Evolutionary conservation across 1,140 invertebrate genomes (phyloP).

Genomic region (Diabrotica virgifera): DNA sequence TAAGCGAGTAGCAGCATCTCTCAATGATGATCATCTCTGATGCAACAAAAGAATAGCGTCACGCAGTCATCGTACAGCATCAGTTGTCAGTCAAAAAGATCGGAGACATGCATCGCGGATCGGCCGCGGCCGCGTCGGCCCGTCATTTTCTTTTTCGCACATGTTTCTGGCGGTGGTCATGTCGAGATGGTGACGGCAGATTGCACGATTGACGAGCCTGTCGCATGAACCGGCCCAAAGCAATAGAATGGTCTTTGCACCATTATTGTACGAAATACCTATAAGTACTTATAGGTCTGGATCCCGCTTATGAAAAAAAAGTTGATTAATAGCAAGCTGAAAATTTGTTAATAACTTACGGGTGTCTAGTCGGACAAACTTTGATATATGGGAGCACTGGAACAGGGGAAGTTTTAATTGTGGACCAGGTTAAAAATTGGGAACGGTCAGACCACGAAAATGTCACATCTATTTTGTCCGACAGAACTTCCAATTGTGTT

Average conservation of each 20-base stretch:
- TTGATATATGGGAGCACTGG: too few species aligned
- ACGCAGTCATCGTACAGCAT: slow-evolving; percentile 7
- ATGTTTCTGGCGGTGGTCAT: slow-evolving; percentile 38
- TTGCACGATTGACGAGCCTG: slow-evolving; percentile 40
- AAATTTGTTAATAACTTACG: too few species aligned
- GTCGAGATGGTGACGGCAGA: slow-evolving; percentile 41
- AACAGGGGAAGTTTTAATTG: too few species aligned
- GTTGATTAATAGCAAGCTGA: too few species aligned
- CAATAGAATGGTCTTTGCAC: not conserved
- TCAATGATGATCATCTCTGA: not conserved
- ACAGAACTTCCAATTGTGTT: too few species aligned
- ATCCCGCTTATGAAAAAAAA: too few species aligned
- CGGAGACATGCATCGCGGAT: slow-evolving; percentile 22
- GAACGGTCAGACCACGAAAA: too few species aligned
- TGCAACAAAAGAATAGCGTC: not conserved
- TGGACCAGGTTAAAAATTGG: too few species aligned
- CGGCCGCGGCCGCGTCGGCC: slow-evolving; percentile 11
- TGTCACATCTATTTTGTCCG: too few species aligned
- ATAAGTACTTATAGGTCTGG: too few species aligned
- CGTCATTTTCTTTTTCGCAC: slow-evolving; percentile 31
- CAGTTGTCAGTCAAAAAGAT: slow-evolving; percentile 31
- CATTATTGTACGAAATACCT: not conserved
- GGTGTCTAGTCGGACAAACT: too few species aligned
- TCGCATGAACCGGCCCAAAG: slow-evolving; percentile 23
- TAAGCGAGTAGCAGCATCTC: not conserved